These are phyloP conservation scores for Cynodonichthys magdalenae DNA, from an alignment of 2,797 vertebrate species.

Conservation along the genomic window DNA sequence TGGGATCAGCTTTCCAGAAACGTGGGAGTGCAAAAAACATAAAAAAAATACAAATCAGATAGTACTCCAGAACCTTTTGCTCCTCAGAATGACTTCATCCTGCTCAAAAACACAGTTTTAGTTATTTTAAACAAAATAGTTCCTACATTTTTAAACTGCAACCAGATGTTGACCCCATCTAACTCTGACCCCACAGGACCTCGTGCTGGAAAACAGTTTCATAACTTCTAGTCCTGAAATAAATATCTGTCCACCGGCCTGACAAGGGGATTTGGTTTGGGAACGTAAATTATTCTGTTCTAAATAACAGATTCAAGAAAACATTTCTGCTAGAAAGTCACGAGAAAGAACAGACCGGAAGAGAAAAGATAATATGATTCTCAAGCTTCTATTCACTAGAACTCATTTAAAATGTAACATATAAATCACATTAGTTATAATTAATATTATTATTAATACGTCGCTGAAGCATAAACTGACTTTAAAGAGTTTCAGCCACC, in stretches of 20 bases:
- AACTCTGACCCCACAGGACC: too few species aligned
- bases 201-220: not conserved
- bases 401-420: not conserved
- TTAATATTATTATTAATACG: too few species aligned
- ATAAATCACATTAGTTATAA: not conserved
- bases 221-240: slow-evolving; percentile 1
- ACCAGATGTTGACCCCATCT: too few species aligned
- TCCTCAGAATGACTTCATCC: slow-evolving; percentile 13
- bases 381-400: slow-evolving; percentile 2
- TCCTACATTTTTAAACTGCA: too few species aligned
- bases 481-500: slow-evolving; percentile 15
- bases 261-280: too few species aligned
- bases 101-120: slow-evolving; percentile 14
- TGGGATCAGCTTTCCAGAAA: slow-evolving; percentile 58
- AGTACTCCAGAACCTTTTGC: not conserved
- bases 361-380: not conserved
- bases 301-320: slow-evolving; percentile 6
- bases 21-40: slow-evolving; percentile 36
- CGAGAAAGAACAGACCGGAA: not conserved
- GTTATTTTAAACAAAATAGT: not conserved
- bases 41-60: slow-evolving; percentile 8
- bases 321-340: not conserved
- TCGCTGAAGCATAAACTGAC: not conserved
- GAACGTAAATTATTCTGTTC: not conserved
- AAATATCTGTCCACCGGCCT: not conserved